These are phyloP conservation scores for Corticium candelabrum DNA, from an alignment of 37 sponge, comb jelly and placozoan genomes.

Conservation along the genomic window DNA sequence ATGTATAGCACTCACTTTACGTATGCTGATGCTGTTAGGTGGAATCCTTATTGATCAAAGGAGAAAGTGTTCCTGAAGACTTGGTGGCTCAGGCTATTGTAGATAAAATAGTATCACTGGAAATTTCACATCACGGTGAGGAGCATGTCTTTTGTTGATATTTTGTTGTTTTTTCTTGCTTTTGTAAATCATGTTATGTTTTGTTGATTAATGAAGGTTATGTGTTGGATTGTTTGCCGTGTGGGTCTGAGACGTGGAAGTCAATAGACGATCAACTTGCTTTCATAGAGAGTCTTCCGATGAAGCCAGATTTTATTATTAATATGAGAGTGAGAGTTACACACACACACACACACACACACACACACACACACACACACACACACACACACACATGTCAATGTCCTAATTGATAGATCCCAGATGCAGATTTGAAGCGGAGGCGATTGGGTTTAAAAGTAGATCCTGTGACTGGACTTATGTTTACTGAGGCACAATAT, in stretches of 20 bases:
- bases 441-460: slow-evolving; percentile 43
- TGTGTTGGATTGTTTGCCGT: slow-evolving; percentile 85
- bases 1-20: too few relatives aligned
- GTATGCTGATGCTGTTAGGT: too few relatives aligned
- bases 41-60: background rate
- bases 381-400: background rate
- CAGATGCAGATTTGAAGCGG: slow-evolving; percentile 48
- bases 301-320: slow-evolving; percentile 81
- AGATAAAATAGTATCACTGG: background rate
- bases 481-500: too few relatives aligned
- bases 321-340: slow-evolving; percentile 71
- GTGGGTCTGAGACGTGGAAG: slow-evolving; percentile 40
- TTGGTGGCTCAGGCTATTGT: background rate
- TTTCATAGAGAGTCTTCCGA: slow-evolving; percentile 29
- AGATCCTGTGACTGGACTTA: slow-evolving; percentile 54
- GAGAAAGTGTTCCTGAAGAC: background rate
- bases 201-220: too few relatives aligned
- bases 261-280: slow-evolving; percentile 58
- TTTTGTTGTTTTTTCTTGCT: too few relatives aligned
- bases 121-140: background rate
- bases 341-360: background rate
- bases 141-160: too few relatives aligned
- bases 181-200: too few relatives aligned
- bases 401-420: slow-evolving; percentile 35
- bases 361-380: background rate